Evolutionary conservation across 1,140 invertebrate genomes (phyloP).

Genomic region (Drosophila arizonae): DNA sequence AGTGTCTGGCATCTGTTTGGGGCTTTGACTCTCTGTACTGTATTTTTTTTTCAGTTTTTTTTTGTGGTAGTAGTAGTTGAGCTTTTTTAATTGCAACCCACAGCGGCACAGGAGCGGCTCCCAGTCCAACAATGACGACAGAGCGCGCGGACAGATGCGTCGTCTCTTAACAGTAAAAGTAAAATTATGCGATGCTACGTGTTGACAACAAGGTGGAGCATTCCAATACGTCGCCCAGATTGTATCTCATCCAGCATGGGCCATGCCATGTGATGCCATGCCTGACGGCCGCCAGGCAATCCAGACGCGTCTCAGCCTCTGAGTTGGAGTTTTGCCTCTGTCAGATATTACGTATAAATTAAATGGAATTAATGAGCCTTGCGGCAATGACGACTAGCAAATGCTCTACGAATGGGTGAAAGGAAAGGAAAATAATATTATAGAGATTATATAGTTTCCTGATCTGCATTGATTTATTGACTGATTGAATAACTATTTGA

Average conservation of each 20-base stretch:
- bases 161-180: constrained; percentile 73
- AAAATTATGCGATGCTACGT: constrained; percentile 79
- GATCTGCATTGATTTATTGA: not conserved
- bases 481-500: no score
- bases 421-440: no score
- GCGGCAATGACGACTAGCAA: not conserved
- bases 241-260: constrained; percentile 44
- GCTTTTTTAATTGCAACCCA: constrained; percentile 73
- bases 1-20: not conserved
- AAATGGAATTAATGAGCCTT: constrained; percentile 39
- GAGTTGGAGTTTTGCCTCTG: constrained; percentile 46
- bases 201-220: constrained; percentile 68
- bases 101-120: constrained; percentile 72
- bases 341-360: constrained; percentile 71
- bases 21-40: constrained; percentile 19
- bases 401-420: constrained; percentile 36
- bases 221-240: constrained; percentile 71
- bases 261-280: not conserved
- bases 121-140: constrained; percentile 30
- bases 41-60: constrained; percentile 29
- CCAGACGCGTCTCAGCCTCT: constrained; percentile 18
- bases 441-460: no score
- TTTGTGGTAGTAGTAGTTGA: constrained; percentile 63
- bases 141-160: constrained; percentile 3
- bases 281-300: constrained; percentile 5